Evolutionary conservation across 2,888 invertebrate species (phyloP).

Genomic region (Lepidonotus clava): DNA sequence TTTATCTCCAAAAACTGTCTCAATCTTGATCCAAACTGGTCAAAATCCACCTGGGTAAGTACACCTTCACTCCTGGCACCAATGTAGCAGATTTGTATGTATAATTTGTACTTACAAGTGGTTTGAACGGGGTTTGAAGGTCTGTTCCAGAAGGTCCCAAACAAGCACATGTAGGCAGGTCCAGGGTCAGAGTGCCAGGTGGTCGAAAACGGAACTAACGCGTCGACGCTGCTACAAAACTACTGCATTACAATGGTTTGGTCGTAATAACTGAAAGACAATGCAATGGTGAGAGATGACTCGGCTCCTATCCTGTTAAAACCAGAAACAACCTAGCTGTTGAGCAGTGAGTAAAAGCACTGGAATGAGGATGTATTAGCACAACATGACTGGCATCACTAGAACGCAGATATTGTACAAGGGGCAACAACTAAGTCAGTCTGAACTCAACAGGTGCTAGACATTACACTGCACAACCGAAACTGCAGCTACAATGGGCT

Average conservation of each 20-base stretch:
- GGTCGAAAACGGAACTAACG: no score
- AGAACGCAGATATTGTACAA: neutral
- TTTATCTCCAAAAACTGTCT: no score
- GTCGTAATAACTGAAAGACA: neutral
- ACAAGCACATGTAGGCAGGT: no score
- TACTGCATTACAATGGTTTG: neutral
- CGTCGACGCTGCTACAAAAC: no score
- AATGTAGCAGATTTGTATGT: no score
- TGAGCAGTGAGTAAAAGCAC: neutral
- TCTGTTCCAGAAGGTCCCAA: no score
- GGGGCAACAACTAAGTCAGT: neutral
- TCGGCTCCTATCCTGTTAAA: neutral
- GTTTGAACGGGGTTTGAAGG: no score
- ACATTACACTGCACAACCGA: neutral
- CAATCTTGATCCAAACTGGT: no score
- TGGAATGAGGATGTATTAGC: constrained; percentile 19
- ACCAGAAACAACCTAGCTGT: neutral
- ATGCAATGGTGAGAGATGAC: neutral
- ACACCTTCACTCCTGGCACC: no score
- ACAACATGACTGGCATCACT: constrained; percentile 1
- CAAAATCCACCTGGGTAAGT: no score
- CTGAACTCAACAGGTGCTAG: neutral
- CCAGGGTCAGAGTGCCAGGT: no score
- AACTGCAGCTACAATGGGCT: neutral
- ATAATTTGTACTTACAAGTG: no score